Conservation (phyloP, 2,113 vertebrate species). For the pig (Sus scrofa) region DNA sequence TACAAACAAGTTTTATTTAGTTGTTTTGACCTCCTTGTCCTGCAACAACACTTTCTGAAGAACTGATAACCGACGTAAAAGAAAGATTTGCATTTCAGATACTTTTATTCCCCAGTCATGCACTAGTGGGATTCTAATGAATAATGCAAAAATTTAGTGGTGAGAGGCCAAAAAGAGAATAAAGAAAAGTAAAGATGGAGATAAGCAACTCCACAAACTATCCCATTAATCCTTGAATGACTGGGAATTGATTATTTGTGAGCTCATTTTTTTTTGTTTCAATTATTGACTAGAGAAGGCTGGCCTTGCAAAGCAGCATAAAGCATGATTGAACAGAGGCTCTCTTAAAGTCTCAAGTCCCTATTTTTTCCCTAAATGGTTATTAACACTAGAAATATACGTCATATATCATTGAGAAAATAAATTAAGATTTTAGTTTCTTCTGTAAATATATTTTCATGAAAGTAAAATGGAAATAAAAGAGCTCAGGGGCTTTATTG, state of each 20-base stretch:
- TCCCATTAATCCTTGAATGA: neutral
- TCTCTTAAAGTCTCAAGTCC: neutral
- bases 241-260: neutral
- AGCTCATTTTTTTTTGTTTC: neutral
- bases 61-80: neutral
- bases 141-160: neutral
- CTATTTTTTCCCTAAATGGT: neutral
- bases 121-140: neutral
- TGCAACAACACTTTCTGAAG: neutral
- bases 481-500: neutral
- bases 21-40: neutral
- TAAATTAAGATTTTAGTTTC: neutral
- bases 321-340: neutral
- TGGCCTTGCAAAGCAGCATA: neutral
- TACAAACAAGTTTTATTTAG: neutral
- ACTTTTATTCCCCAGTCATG: neutral
- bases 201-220: neutral
- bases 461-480: neutral
- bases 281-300: neutral
- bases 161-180: neutral
- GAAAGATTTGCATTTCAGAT: neutral
- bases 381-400: neutral
- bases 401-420: neutral
- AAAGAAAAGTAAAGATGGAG: neutral
- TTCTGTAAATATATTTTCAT: slow-evolving; percentile 20